Conservation (phyloP, 2,888 invertebrate genomes). For the Rhaphigaster nebulosa region DNA sequence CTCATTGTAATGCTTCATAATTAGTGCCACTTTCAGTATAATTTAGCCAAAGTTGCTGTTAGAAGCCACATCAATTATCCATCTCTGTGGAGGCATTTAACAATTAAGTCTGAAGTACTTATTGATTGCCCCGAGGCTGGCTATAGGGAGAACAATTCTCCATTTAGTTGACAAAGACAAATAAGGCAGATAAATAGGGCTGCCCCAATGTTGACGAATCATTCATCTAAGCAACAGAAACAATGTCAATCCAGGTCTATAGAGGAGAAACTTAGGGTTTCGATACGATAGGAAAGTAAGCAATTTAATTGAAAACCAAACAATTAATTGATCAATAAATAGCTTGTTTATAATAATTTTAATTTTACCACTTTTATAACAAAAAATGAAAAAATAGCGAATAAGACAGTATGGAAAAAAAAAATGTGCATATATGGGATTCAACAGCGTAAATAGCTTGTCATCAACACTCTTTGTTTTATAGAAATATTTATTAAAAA, state of each 20-base stretch:
- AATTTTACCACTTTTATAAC: too few relatives aligned
- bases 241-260: neutral
- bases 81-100: neutral
- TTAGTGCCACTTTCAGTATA: neutral
- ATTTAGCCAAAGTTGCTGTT: neutral
- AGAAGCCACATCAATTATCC: neutral
- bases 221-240: neutral
- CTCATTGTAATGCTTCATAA: neutral
- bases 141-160: conserved; percentile 8
- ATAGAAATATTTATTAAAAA: too few relatives aligned
- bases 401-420: too few relatives aligned
- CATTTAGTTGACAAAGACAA: conserved; percentile 30
- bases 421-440: too few relatives aligned
- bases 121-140: neutral
- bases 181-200: conserved; percentile 34
- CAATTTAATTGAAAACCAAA: neutral
- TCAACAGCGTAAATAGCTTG: too few relatives aligned
- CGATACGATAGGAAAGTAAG: neutral
- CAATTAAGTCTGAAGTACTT: neutral
- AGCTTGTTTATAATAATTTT: too few relatives aligned
- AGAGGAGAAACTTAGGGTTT: neutral
- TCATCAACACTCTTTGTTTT: too few relatives aligned
- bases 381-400: too few relatives aligned
- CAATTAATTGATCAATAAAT: too few relatives aligned
- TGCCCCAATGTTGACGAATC: conserved; percentile 41